Evolutionary conservation across 2,888 invertebrate genomes (phyloP).

Genomic region (Chouioia cunea): DNA sequence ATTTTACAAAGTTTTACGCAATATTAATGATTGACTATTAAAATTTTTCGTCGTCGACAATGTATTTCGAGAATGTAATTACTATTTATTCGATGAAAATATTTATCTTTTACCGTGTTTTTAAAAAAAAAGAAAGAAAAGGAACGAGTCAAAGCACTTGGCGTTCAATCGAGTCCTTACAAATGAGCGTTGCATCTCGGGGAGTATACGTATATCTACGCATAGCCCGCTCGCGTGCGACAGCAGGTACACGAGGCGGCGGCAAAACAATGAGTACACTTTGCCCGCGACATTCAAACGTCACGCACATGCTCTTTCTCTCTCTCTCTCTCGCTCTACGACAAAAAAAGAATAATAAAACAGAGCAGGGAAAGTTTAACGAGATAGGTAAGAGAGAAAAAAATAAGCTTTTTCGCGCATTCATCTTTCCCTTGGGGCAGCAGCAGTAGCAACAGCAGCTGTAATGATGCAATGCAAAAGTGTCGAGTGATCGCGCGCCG

Average conservation of each 20-base stretch:
- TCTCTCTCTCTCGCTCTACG: conserved; percentile 7
- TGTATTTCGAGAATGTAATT: too few species aligned
- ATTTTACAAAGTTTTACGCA: too few species aligned
- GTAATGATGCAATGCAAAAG: neutral
- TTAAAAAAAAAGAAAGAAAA: too few species aligned
- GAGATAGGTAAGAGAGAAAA: neutral
- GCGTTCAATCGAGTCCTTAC: conserved; percentile 18
- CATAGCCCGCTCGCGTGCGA: neutral
- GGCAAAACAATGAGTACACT: neutral
- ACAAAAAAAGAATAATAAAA: neutral
- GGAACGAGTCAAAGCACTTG: too few species aligned
- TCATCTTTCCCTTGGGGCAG: neutral
- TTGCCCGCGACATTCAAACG: conserved; percentile 33
- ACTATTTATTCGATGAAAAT: too few species aligned
- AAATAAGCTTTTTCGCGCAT: neutral
- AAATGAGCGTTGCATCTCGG: conserved; percentile 6
- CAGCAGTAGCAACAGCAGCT: conserved; percentile 1
- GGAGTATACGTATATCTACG: neutral
- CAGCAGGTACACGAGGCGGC: conserved; percentile 10
- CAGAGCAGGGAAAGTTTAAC: conserved; percentile 13
- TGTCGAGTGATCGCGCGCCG: neutral
- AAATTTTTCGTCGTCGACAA: too few species aligned
- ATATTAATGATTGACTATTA: too few species aligned
- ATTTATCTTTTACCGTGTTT: too few species aligned
- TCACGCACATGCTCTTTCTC: conserved; percentile 16